These are phyloP conservation scores for Kradibia gibbosae DNA, from an alignment of 1,140 invertebrate genomes.

Conservation along the genomic window DNA sequence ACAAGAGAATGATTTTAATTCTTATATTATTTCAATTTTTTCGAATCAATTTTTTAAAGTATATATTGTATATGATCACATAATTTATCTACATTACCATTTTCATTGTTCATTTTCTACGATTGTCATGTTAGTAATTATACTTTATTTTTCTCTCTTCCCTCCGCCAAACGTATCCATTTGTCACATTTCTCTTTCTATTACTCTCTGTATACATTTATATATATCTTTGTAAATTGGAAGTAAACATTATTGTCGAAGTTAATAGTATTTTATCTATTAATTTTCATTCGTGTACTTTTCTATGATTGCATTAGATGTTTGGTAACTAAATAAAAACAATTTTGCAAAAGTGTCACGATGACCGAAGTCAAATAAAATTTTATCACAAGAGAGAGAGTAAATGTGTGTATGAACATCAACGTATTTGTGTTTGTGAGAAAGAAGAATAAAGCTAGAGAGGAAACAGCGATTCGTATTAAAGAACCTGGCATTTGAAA, in stretches of 20 bases:
- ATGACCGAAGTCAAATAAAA: slow-evolving; percentile 57
- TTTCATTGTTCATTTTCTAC: not conserved
- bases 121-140: no score
- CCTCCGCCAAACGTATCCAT: no score
- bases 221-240: slow-evolving; percentile 39
- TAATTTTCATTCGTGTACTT: no score
- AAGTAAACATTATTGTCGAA: slow-evolving; percentile 50
- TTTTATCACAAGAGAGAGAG: slow-evolving; percentile 14
- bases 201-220: not conserved
- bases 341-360: slow-evolving; percentile 48
- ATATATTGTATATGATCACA: slow-evolving; percentile 30
- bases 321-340: slow-evolving; percentile 41
- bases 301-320: not conserved
- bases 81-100: slow-evolving; percentile 13
- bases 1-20: slow-evolving; percentile 17
- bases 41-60: slow-evolving; percentile 24
- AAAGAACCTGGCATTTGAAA: slow-evolving; percentile 51
- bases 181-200: no score
- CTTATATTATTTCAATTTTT: no score
- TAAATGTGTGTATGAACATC: not conserved
- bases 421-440: not conserved
- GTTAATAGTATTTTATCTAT: not conserved
- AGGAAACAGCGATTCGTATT: slow-evolving; percentile 45
- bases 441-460: not conserved
- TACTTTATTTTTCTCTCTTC: no score